These are phyloP conservation scores for Drosophila mimetica DNA, from an alignment of 2,888 invertebrate species.

Conservation along the genomic window DNA sequence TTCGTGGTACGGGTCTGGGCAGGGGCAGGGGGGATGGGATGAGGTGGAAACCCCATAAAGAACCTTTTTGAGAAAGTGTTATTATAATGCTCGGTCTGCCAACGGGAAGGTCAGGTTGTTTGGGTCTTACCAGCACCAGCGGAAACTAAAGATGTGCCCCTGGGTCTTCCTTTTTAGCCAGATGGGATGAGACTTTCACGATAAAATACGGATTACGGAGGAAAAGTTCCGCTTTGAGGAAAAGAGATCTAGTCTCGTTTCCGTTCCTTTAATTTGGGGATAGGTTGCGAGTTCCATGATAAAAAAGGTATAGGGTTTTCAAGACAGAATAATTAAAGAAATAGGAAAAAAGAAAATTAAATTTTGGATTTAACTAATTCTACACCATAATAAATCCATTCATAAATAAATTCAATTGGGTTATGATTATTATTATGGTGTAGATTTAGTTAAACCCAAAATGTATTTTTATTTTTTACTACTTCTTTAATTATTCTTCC, in stretches of 20 bases:
- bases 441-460: too few species aligned
- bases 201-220: conserved; percentile 10
- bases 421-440: too few species aligned
- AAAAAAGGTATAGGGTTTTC: not conserved
- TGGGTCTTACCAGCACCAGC: conserved; percentile 27
- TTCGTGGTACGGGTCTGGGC: not conserved
- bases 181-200: not conserved
- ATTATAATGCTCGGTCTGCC: conserved; percentile 45
- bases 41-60: conserved; percentile 42
- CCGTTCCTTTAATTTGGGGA: conserved; percentile 1
- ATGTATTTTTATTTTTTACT: too few species aligned
- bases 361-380: too few species aligned
- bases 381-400: too few species aligned
- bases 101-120: conserved; percentile 41
- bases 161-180: conserved; percentile 15
- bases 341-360: too few species aligned
- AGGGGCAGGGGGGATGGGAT: conserved; percentile 1
- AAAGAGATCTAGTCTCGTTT: not conserved
- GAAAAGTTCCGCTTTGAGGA: not conserved
- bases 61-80: conserved; percentile 45
- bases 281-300: not conserved
- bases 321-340: too few species aligned
- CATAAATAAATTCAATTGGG: too few species aligned
- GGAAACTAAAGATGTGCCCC: conserved; percentile 35
- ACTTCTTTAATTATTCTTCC: too few species aligned